A percentile compares a stretch with the other conserved stretches of the same genome.
These are phyloP conservation scores for Ridgeia piscesae DNA, from an alignment of 1,140 invertebrate species.

Conservation along the genomic window DNA sequence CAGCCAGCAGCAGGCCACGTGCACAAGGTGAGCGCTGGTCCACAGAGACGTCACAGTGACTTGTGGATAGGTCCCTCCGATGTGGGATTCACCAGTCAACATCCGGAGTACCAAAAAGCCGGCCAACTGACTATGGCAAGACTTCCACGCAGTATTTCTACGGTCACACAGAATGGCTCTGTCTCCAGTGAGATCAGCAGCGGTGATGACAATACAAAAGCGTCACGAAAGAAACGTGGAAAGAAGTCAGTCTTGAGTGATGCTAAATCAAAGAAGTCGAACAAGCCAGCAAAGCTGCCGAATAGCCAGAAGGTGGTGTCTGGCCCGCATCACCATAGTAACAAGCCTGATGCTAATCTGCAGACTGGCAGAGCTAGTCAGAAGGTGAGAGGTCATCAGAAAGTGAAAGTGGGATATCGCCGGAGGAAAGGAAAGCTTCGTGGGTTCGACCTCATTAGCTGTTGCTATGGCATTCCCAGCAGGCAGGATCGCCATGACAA, in stretches of 20 bases:
- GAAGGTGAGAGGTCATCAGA: not conserved
- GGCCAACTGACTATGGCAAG: not conserved
- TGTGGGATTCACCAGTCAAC: not conserved
- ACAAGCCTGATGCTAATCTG: not conserved
- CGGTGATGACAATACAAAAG: not conserved
- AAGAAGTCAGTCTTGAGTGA: not conserved
- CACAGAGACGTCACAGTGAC: not conserved
- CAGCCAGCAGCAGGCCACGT: not conserved
- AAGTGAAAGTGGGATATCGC: not conserved
- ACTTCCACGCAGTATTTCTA: not conserved
- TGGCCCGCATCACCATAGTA: not conserved
- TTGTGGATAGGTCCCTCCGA: not conserved
- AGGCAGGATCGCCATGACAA: not conserved
- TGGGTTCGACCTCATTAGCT: not conserved
- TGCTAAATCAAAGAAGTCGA: not conserved
- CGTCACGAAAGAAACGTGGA: not conserved
- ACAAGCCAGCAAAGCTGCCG: not conserved
- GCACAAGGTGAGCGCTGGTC: not conserved
- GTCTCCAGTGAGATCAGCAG: not conserved
- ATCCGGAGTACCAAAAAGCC: not conserved
- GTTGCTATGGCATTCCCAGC: not conserved
- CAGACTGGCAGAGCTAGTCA: not conserved
- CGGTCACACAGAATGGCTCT: not conserved
- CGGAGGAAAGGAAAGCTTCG: not conserved
- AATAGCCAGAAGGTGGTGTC: not conserved